Base-by-base conservation (phyloP, 2,888 invertebrate genomes). In the Caenorhabditis panamensis region DNA sequence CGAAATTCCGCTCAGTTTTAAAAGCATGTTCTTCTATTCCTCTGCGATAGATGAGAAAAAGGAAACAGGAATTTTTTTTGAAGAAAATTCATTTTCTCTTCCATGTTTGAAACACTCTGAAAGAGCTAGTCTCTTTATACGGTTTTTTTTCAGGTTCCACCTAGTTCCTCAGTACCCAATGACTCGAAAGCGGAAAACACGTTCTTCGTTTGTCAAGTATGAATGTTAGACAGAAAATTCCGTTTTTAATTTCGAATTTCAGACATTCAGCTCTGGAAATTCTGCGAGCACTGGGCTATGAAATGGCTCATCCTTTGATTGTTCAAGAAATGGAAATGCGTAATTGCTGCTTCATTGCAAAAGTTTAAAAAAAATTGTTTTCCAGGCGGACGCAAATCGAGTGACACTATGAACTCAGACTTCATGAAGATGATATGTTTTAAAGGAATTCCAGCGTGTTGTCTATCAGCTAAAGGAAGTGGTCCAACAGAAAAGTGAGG, bases 391-490 rank as follows among this genome's bases (percentile, higher is more conserved):
- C 53, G 53, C 11, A 56, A 31, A 8, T n/a, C 8, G 22, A 28
- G 26, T 8, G 24, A 20, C n/a, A 13, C 5, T 1, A 18, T 13
- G 13, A 2, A 11, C 16, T 13, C 31, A 6, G 59, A 69, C 22
- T 16, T 54, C 8, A 44, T 44, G 18, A 59, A 61, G 44, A 24
- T 61, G 24, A 53, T 75, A 1, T 67, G 59, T 9, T 75, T 66
- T 37, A 20, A 20, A 2, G 44, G 66, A 13, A 67, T 75, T n/a
- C 75, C 75, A 0, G 59, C 75, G 1, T 66, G 73, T 18, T 64
- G 66, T n/a, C 24, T 75, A n/a, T 51, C 47, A 2, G 36, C 66
- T 9, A 64, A 49, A 58, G 75, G 75, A 0, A 31, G 20, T 31
- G 59, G 53, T 9, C n/a, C 37, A 36, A 28, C 20, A 3, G 41